Evolutionary conservation across 2,797 vertebrate species (phyloP).

Genomic region (Phyllotis vaccarum): DNA sequence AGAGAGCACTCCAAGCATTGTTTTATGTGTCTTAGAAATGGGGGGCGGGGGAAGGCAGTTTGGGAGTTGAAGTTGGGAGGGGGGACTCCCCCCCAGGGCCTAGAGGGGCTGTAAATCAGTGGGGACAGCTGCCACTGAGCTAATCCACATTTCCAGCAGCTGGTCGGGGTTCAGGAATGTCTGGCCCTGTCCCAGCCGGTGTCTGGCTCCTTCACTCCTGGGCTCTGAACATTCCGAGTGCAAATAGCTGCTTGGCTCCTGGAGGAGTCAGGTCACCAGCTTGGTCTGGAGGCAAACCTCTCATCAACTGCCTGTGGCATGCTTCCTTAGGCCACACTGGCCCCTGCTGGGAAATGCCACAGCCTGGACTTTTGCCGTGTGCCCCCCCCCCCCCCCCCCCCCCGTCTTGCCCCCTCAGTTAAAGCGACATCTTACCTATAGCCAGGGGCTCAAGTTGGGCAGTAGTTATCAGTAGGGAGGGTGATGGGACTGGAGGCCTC

Average conservation of each 20-base stretch:
- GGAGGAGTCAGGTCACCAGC: slow-evolving; percentile 72
- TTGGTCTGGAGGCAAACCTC: slow-evolving; percentile 74
- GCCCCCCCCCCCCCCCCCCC: no score
- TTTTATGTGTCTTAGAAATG: not conserved
- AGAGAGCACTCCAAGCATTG: not conserved
- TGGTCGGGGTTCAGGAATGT: not conserved
- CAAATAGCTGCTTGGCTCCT: slow-evolving; percentile 66
- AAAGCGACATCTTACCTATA: not conserved
- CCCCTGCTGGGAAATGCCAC: slow-evolving; percentile 75
- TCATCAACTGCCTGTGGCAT: slow-evolving; percentile 73
- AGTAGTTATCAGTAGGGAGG: not conserved
- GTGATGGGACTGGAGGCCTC: not conserved
- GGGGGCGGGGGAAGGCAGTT: not conserved
- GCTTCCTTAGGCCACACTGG: slow-evolving; percentile 75
- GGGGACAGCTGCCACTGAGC: slow-evolving; percentile 9
- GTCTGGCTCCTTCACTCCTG: slow-evolving; percentile 63
- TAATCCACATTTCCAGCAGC: not conserved
- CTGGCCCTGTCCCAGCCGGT: not conserved
- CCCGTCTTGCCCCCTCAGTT: not conserved
- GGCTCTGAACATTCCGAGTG: slow-evolving; percentile 8
- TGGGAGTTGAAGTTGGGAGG: not conserved
- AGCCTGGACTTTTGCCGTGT: no score
- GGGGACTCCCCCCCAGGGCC: not conserved
- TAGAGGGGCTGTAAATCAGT: slow-evolving; percentile 9
- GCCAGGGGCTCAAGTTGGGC: not conserved